Conservation (phyloP, 2,888 invertebrate genomes). For the Metalampra italica region DNA sequence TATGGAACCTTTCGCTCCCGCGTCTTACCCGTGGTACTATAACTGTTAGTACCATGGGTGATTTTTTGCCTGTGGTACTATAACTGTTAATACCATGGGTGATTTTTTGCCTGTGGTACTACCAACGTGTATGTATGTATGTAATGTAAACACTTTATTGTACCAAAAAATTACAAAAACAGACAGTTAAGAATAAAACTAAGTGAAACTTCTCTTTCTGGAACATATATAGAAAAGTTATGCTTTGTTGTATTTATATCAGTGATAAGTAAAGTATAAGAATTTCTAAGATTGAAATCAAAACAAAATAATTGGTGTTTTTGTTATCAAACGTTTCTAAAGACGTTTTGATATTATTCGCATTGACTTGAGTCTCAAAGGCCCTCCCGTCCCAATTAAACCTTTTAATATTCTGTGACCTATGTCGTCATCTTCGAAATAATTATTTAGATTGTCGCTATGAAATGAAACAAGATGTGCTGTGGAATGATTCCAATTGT, state of each 20-base stretch:
- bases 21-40: no score
- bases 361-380: conserved; percentile 5
- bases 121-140: no score
- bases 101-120: no score
- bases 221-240: not conserved
- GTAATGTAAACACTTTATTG: no score
- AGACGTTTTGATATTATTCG: not conserved
- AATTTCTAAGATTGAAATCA: not conserved
- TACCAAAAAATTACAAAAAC: no score
- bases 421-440: conserved; percentile 25
- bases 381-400: conserved; percentile 23
- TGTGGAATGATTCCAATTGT: conserved; percentile 18
- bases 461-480: conserved; percentile 20
- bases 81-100: no score
- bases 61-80: no score
- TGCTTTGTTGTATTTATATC: no score
- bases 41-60: no score
- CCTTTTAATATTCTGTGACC: conserved; percentile 28
- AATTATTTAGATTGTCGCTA: conserved; percentile 17
- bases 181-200: no score
- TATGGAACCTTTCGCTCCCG: not conserved
- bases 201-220: not conserved
- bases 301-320: not conserved
- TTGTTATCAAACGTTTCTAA: not conserved
- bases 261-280: not conserved